Conservation (phyloP, 2,797 vertebrate species). For the Urocyon cinereoargenteus region DNA sequence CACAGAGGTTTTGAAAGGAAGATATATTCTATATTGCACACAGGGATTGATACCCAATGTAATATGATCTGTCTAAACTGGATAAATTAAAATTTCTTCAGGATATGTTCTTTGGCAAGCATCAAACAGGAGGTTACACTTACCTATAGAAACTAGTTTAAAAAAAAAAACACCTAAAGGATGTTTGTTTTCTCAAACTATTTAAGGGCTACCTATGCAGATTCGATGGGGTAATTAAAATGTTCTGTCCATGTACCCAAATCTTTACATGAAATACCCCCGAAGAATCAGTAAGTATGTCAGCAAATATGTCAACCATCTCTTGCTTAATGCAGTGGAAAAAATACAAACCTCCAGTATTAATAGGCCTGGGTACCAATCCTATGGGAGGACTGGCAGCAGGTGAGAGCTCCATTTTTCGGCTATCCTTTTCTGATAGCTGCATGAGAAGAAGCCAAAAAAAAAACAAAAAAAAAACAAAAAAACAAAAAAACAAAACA, state of each 20-base stretch:
- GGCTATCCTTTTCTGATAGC: background rate
- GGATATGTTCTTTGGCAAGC: background rate
- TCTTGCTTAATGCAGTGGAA: background rate
- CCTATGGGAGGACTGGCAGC: background rate
- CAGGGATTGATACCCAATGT: background rate
- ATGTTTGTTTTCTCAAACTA: background rate
- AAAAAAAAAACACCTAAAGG: rapidly evolving
- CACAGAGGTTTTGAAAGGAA: background rate
- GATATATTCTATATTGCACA: background rate
- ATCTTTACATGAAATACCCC: background rate
- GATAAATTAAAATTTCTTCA: background rate
- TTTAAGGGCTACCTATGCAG: background rate
- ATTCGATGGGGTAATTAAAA: background rate
- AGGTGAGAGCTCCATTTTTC: background rate
- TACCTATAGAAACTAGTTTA: background rate
- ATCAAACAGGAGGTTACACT: background rate
- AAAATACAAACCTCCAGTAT: background rate
- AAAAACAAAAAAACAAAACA: background rate
- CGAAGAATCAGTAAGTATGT: background rate
- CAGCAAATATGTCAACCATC: background rate
- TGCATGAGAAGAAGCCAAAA: background rate
- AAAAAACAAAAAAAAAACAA: background rate
- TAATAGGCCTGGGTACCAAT: background rate
- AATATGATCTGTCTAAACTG: background rate
- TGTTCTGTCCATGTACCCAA: background rate